Conservation (phyloP, 1,140 invertebrate species). For the Palaemon carinicauda region DNA sequence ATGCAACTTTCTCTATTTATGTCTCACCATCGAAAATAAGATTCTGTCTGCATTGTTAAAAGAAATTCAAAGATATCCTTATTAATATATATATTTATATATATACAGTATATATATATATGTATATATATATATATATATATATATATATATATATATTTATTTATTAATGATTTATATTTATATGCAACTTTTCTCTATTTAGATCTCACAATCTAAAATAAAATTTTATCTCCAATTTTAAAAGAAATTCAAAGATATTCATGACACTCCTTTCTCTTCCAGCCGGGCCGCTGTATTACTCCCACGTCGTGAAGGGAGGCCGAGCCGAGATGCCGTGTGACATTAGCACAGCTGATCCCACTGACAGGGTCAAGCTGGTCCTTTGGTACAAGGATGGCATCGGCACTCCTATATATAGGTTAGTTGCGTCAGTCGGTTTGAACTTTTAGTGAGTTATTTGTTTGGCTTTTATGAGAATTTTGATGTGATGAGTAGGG, state of each 20-base stretch:
- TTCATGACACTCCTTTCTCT: neutral
- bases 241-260: neutral
- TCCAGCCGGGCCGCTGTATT: conserved; percentile 67
- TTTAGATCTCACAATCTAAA: neutral
- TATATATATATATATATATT: neutral
- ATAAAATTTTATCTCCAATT: neutral
- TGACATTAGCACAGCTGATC: conserved; percentile 78
- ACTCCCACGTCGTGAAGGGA: conserved; percentile 78
- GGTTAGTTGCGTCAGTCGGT: conserved; percentile 69
- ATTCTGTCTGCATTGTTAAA: no score
- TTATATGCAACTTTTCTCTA: neutral
- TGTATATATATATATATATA: neutral
- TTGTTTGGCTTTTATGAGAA: no score
- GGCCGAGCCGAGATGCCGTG: conserved; percentile 80
- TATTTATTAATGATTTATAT: neutral
- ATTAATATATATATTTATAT: no score
- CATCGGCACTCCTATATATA: conserved; percentile 80
- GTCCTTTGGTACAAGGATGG: conserved; percentile 87
- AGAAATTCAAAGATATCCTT: no score
- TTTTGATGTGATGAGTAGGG: no score
- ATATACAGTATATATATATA: no score
- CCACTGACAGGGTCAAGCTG: conserved; percentile 79
- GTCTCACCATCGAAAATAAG: no score
- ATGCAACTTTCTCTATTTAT: no score
- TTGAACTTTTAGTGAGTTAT: neutral